Base-by-base conservation (phyloP, 1,140 invertebrate genomes). In the Aphis craccivora region DNA sequence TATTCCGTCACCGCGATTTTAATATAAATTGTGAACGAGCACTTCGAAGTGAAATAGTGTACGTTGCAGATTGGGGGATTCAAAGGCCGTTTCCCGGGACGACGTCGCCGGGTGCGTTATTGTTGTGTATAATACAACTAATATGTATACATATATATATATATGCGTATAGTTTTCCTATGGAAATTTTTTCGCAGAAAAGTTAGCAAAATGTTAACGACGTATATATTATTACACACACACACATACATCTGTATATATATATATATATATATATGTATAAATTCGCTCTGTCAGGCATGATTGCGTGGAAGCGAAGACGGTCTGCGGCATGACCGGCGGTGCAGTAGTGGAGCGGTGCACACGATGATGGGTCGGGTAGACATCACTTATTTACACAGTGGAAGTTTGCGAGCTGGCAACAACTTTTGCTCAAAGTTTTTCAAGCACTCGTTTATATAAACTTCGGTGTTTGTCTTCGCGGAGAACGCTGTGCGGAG, bases 391-490 rank as follows among this genome's bases (percentile, higher is more conserved):
- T 91, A 91, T 91, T 91, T 91, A 91, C 67, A 43, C 60, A 91
- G 37, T 91, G 40, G 40, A 81, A 76, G 67, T 91, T 91, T 67
- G 67, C 67, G 90, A 45, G 90, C 20, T 43, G 90, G 67, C 60
- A n/a, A 91, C 90, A 91, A 91, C 90, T 91, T 76, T 91, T 67
- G 60, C 67, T 25, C 40, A 91, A 91, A 91, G 90, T 91, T 91
- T 91, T 91, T 91, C 60, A 6, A 76, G 90, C 55, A 43, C 89
- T 67, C 89, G 89, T 91, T 91, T 91, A 45, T 76, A 91, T 35
- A 76, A 91, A 91, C 55, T 91, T 91, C 90, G 25, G 90, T 91
- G 90, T 91, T 91, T 91, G 90, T 91, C 76, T 91, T 91, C 90
- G 40, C 37, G 60, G 88, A 76, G 76, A 91, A 91, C 37, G 60